These are phyloP conservation scores for Hephaestus fuliginosus DNA, from an alignment of 2,797 vertebrate species.

Conservation along the genomic window DNA sequence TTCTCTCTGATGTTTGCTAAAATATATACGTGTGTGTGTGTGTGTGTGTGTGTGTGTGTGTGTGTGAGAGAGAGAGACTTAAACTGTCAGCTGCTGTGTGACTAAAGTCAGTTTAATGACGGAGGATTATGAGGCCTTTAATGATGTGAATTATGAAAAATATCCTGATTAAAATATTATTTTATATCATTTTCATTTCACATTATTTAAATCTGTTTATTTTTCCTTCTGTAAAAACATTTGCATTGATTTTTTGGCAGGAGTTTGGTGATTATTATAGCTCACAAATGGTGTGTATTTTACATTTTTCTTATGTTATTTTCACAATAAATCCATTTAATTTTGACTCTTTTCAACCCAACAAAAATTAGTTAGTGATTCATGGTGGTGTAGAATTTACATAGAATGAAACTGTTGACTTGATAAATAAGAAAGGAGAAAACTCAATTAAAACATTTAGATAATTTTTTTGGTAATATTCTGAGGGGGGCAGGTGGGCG, in stretches of 20 bases:
- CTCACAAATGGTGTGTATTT: not conserved
- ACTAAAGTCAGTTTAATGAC: constrained; percentile 33
- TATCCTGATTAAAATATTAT: constrained; percentile 2
- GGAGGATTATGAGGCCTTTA: not conserved
- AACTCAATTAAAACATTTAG: not conserved
- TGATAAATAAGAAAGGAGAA: not conserved
- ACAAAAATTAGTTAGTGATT: not conserved
- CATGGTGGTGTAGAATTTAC: not conserved
- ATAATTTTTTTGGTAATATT: too few relatives aligned
- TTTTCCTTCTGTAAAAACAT: not conserved
- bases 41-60: constrained; percentile 4
- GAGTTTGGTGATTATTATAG: not conserved
- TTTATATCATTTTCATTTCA: not conserved
- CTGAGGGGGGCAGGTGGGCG: too few relatives aligned
- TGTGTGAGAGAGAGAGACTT: constrained; percentile 11
- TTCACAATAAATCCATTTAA: not conserved
- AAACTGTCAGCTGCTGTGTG: constrained; percentile 28
- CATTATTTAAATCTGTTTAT: not conserved
- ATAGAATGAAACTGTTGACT: not conserved
- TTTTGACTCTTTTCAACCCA: not conserved
- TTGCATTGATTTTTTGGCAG: not conserved
- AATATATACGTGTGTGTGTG: constrained; percentile 28
- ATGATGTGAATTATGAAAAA: constrained; percentile 38
- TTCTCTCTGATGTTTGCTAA: constrained; percentile 60
- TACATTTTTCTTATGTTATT: not conserved